Evolutionary conservation across 2,888 invertebrate species (phyloP).

Genomic region (Scotopteryx bipunctaria): DNA sequence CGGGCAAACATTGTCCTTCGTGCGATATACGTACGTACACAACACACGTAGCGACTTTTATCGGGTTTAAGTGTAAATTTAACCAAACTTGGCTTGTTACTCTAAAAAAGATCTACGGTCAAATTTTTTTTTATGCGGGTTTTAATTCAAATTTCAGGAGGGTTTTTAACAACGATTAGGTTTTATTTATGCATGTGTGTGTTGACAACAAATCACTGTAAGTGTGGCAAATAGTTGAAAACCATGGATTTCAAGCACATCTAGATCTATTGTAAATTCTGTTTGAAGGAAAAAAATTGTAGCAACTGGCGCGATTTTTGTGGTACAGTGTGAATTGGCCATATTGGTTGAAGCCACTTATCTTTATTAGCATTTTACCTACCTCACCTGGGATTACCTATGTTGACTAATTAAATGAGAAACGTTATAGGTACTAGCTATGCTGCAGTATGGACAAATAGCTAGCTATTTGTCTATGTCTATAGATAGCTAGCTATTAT

Average conservation of each 20-base stretch:
- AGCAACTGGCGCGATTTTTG: slow-evolving; percentile 3
- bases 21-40: slow-evolving; percentile 12
- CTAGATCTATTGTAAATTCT: no score
- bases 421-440: slow-evolving; percentile 21
- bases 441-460: no score
- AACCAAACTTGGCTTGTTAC: no score
- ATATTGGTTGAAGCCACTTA: slow-evolving; percentile 42
- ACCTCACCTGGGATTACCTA: slow-evolving; percentile 50
- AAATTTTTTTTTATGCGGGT: no score
- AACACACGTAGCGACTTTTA: slow-evolving; percentile 11
- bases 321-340: slow-evolving; percentile 6
- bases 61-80: neutral
- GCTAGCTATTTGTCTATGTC: no score
- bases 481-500: no score
- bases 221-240: neutral
- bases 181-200: no score
- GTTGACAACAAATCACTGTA: neutral
- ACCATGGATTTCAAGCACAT: neutral
- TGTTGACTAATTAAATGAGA: slow-evolving; percentile 38
- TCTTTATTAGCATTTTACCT: slow-evolving; percentile 54
- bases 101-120: no score
- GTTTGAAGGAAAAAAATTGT: no score
- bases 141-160: no score
- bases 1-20: slow-evolving; percentile 20
- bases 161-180: no score